Base-by-base conservation (phyloP, 2,888 invertebrate genomes). In the Zygogramma bicolorata region DNA sequence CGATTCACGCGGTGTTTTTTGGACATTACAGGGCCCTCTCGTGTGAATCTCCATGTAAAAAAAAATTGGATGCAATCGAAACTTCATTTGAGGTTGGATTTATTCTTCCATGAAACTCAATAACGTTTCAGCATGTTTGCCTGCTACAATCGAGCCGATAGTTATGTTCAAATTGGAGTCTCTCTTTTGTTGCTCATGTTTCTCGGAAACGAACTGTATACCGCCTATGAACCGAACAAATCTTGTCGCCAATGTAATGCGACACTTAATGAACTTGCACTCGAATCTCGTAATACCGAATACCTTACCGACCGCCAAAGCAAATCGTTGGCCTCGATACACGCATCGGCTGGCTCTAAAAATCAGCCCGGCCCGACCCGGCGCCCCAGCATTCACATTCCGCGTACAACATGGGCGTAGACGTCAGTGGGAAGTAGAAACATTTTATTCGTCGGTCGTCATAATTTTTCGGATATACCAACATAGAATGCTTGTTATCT, bases 321-420 rank as follows among this genome's bases (percentile, higher is more conserved):
- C 34, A 7, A 61, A 61, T 18, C 61, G 20, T 61, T 61, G 61
- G 40, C 61, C 61, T 40, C 61, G 38, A 61, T 61, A 22, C 13
- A 27, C 25, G 53, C 53, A 53, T 27, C 22, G 25, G 27, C 27
- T 15, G 53, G n/a, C 27, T 53, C 7, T 5, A 53, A 53, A 53
- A 53, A 25, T 53, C 25, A 27, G 18, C 53, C 53, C 25, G 38
- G 61, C 38, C 61, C 61, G 61, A 20, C 60, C 22, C 40, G 40
- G 61, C 61, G 61, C 38, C 38, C 38, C 40, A 61, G 40, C 61
- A 38, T 22, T 61, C 61, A 61, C 61, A 61, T 61, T 61, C 61
- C 22, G 22, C 20, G 3, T 38, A 6, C 7, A 25, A 61, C 61
- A 61, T 34, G n/a, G 61, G 20, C 61, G 61, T 38, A 61, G 22